Base-by-base conservation (phyloP, 2,113 vertebrate species). In the Dunckerocampus dactyliophorus region DNA sequence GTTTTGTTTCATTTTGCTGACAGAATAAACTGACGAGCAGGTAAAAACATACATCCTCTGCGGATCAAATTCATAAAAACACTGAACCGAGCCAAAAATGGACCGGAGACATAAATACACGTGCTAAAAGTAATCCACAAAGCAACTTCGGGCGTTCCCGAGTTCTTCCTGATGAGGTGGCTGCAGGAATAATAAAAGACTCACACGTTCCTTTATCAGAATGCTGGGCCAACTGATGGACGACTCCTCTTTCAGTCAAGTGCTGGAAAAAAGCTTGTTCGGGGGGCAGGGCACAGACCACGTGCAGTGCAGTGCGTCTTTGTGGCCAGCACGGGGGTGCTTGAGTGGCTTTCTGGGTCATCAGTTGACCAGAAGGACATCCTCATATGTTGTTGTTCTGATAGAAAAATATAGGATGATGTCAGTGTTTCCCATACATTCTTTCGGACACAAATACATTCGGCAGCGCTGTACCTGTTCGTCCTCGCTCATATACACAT, bases 371-470 rank as follows among this genome's bases (percentile, higher is more conserved):
- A 91, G 72, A 19, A 91, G 80, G 65, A 82, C 85, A 6, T 92
- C 91, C 42, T 92, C 91, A 10, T 91, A 91, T 0, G 91, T 91
- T 0, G 90, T 92, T 3, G 89, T 91, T 76, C 91, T 92, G 83
- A 42, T 8, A 17, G 42, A 37, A 20, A 68, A 11, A 71, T 20
- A 9, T 52, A 45, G 61, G 1, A 71, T n/a, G 8, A 11, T 16
- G 19, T 11, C 14, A 50, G 24, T 28, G 24, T 28, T 28, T 28
- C 24, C 24, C 24, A 28, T 28, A 28, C 7, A 34, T 34, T 34
- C 31, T 7, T 34, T 7, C 5, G 24, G 5, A 3, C 3, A 28
- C 2, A 28, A 28, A 28, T 28, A 28, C 3, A 28, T 28, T 28
- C 5, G 24, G 24, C 24, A 28, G 5, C 5, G 5, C 2, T 28